Percentiles rank a stretch among this genome's conserved stretches.
phyloP scores from a whole-genome alignment of 2,888 invertebrate genomes.

The Sicus ferrugineus region DNA sequence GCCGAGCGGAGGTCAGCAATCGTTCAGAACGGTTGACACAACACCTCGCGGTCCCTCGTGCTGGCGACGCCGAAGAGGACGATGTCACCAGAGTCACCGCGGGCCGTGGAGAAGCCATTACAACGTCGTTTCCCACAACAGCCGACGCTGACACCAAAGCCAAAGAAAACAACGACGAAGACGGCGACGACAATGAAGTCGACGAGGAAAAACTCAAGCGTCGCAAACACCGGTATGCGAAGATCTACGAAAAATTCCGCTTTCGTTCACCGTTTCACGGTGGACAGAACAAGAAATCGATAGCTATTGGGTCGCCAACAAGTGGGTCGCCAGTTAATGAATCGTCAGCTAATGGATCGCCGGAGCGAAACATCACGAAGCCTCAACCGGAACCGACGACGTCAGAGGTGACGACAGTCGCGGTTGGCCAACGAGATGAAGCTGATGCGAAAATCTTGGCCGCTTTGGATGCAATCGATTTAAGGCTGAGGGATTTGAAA shows the following conservation, averaged over 20 bases:
- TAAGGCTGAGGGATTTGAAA: conserved; percentile 53
- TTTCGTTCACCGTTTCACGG: conserved; percentile 51
- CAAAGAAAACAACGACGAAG: neutral
- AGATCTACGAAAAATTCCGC: conserved; percentile 60
- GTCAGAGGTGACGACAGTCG: neutral
- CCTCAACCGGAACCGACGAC: neutral
- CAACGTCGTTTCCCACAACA: conserved; percentile 31
- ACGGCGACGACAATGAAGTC: conserved; percentile 30
- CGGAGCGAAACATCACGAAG: neutral
- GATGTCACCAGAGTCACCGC: conserved; percentile 34
- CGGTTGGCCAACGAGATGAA: conserved; percentile 29
- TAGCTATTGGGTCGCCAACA: conserved; percentile 27
- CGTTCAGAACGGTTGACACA: neutral
- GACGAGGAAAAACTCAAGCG: conserved; percentile 49
- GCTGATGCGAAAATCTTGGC: conserved; percentile 56
- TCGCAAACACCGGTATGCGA: conserved; percentile 56
- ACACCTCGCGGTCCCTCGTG: neutral
- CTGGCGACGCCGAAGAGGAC: conserved; percentile 37
- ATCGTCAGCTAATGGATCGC: conserved; percentile 3
- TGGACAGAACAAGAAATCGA: conserved; percentile 43
- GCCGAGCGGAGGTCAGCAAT: conserved; percentile 6
- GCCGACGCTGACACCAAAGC: neutral
- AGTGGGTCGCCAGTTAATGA: neutral
- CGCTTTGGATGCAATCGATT: conserved; percentile 58
- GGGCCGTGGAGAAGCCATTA: neutral